Conservation (phyloP, 1,140 invertebrate species). For the Lithobius niger region DNA sequence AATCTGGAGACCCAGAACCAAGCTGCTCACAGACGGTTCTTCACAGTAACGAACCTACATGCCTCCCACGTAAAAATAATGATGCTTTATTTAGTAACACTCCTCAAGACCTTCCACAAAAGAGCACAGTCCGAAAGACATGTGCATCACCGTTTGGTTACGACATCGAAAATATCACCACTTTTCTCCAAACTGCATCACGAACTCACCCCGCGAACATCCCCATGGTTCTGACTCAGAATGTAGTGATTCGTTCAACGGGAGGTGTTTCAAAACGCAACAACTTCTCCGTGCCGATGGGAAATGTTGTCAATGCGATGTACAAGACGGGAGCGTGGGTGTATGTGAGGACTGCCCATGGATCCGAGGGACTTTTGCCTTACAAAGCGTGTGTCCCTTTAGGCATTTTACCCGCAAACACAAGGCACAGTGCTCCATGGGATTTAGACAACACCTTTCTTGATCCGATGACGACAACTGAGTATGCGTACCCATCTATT, state of each 20-base stretch:
- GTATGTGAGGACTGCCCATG: slow-evolving; percentile 66
- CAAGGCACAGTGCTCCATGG: background rate
- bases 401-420: slow-evolving; percentile 45
- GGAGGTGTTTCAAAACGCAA: slow-evolving; percentile 3
- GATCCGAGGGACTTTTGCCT: slow-evolving; percentile 51
- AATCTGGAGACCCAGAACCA: too few species aligned
- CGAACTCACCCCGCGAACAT: slow-evolving; percentile 61
- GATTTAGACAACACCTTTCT: background rate
- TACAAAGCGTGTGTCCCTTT: slow-evolving; percentile 52
- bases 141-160: background rate
- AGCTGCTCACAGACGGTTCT: too few species aligned
- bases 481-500: too few species aligned
- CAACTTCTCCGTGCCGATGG: slow-evolving; percentile 42
- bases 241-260: slow-evolving; percentile 58
- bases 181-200: slow-evolving; percentile 54
- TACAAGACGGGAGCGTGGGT: slow-evolving; percentile 70
- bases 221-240: slow-evolving; percentile 58
- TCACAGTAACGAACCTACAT: too few species aligned
- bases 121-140: too few species aligned
- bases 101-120: too few species aligned
- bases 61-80: too few species aligned
- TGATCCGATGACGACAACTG: too few species aligned
- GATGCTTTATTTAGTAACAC: too few species aligned
- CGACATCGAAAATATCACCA: slow-evolving; percentile 45
- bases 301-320: slow-evolving; percentile 68